Conservation (phyloP, 2,888 invertebrate species). For the Limnephilus lunatus region DNA sequence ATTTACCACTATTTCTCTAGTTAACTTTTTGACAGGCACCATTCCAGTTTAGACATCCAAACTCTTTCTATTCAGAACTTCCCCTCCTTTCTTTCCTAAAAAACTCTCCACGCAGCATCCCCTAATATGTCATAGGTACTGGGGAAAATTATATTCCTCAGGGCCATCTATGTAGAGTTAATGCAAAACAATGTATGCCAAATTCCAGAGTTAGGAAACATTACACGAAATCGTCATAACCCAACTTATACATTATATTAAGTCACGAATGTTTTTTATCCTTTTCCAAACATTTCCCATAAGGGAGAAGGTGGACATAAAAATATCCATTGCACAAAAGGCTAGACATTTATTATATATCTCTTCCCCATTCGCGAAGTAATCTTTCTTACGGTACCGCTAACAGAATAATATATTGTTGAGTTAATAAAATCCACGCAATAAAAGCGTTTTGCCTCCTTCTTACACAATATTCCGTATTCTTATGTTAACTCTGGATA, state of each 20-base stretch:
- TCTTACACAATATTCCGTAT: neutral
- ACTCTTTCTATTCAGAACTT: no score
- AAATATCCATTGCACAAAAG: neutral
- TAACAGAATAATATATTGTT: slow-evolving; percentile 6
- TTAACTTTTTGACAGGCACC: no score
- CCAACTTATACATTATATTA: neutral
- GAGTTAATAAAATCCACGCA: neutral
- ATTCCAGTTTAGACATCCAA: no score
- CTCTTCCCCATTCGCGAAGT: neutral
- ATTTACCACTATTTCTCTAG: no score
- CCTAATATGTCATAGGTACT: no score
- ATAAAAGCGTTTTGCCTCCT: neutral
- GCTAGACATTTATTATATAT: neutral
- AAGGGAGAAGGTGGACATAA: neutral
- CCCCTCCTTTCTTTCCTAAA: no score
- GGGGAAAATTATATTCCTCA: no score
- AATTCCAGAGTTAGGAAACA: no score
- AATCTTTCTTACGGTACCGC: neutral
- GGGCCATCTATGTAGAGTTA: no score
- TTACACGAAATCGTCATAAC: no score
- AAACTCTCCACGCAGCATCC: no score
- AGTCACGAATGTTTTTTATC: neutral
- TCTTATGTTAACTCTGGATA: neutral
- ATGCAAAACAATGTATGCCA: no score
- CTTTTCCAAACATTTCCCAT: neutral